phyloP scores from a whole-genome alignment of 2,888 invertebrate species.

The Eilema sororculum region DNA sequence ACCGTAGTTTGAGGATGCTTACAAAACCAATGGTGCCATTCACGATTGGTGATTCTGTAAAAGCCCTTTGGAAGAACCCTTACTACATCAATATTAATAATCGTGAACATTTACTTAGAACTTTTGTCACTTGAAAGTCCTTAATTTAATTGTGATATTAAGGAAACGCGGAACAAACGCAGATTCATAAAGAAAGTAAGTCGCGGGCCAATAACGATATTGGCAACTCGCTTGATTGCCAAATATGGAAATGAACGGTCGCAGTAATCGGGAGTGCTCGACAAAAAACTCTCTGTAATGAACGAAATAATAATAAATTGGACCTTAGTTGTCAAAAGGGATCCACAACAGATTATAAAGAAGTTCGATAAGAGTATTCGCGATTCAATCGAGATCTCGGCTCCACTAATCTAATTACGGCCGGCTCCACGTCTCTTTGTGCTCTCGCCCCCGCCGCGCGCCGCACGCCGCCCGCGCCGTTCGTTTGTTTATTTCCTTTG shows the following conservation, averaged over 20 bases:
- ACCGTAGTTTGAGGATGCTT: not conserved
- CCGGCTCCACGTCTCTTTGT: slow-evolving; percentile 66
- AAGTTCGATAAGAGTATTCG: slow-evolving; percentile 62
- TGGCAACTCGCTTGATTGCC: slow-evolving; percentile 33
- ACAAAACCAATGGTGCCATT: not conserved
- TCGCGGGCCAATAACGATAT: slow-evolving; percentile 25
- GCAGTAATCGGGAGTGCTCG: slow-evolving; percentile 33
- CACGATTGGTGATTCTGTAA: not conserved
- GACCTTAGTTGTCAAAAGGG: slow-evolving; percentile 57
- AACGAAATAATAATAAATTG: slow-evolving; percentile 54
- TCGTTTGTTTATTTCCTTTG: slow-evolving; percentile 73
- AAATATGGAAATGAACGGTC: slow-evolving; percentile 45
- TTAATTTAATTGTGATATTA: slow-evolving; percentile 17
- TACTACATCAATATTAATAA: not conserved
- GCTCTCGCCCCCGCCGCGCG: slow-evolving; percentile 39
- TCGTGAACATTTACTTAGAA: slow-evolving; percentile 10
- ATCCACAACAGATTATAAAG: slow-evolving; percentile 61
- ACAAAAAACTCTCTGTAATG: slow-evolving; percentile 41
- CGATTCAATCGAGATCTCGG: slow-evolving; percentile 64
- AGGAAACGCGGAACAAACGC: slow-evolving; percentile 14
- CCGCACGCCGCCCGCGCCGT: slow-evolving; percentile 38
- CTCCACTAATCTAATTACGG: slow-evolving; percentile 81
- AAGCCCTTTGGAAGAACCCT: not conserved
- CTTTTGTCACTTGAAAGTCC: slow-evolving; percentile 12
- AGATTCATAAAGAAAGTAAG: slow-evolving; percentile 24